Percentiles rank a stretch among this genome's conserved stretches.
phyloP scores from a whole-genome alignment of 1,140 invertebrate genomes.

The Arctopsyche grandis region DNA sequence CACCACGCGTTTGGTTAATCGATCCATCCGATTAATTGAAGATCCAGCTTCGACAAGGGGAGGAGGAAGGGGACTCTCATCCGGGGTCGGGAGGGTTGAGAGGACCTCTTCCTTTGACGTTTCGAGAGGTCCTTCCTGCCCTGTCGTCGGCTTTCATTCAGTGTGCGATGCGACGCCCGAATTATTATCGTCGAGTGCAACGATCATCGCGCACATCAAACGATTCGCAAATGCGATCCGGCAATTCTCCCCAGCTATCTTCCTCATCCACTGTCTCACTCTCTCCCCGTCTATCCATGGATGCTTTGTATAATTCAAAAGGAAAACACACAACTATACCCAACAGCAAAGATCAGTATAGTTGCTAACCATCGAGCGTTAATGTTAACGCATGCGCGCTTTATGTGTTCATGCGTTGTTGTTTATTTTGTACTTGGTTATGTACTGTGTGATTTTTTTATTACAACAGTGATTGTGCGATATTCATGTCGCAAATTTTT shows the following conservation, averaged over 20 bases:
- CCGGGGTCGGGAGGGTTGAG: background rate
- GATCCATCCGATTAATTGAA: background rate
- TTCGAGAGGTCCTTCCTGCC: conserved; percentile 14
- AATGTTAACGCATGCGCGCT: too few relatives aligned
- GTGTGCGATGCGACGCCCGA: conserved; percentile 6
- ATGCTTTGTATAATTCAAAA: too few relatives aligned
- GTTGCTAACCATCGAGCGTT: too few relatives aligned
- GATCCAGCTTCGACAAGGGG: background rate
- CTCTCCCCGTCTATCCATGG: background rate
- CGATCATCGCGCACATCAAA: conserved; percentile 4
- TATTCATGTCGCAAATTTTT: too few relatives aligned
- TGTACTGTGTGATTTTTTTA: too few relatives aligned
- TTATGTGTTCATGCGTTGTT: too few relatives aligned
- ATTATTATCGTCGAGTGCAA: conserved; percentile 34
- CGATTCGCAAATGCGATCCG: background rate
- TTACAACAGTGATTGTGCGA: too few relatives aligned
- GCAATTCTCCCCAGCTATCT: background rate
- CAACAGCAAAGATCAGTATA: too few relatives aligned
- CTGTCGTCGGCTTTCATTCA: background rate
- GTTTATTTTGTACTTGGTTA: too few relatives aligned
- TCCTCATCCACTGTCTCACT: background rate
- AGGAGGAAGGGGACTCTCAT: background rate
- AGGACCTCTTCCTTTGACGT: conserved; percentile 38
- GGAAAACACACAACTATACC: too few relatives aligned
- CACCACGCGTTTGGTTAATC: too few relatives aligned